These are phyloP conservation scores for Euwallacea similis DNA, from an alignment of 1,140 invertebrate species.

Conservation along the genomic window DNA sequence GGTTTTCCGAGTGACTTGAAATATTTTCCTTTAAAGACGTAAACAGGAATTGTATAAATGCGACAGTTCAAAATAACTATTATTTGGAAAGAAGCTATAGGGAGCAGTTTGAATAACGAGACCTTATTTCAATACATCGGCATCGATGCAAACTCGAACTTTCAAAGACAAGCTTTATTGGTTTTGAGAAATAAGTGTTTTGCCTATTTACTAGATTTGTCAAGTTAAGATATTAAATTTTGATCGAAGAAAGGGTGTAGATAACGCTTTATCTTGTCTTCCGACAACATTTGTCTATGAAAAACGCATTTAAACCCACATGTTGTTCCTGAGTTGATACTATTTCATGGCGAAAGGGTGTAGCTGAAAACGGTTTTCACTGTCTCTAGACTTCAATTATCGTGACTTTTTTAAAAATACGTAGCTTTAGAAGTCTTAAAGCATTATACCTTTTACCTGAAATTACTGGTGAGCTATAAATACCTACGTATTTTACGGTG, in stretches of 20 bases:
- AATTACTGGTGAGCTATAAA: not conserved
- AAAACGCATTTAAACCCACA: no score
- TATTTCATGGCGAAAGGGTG: no score
- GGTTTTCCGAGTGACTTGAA: not conserved
- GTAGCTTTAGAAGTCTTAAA: not conserved
- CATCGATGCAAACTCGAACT: not conserved
- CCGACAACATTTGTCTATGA: no score
- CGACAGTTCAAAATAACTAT: slow-evolving; percentile 5
- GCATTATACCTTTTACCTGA: slow-evolving; percentile 10
- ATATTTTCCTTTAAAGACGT: slow-evolving; percentile 6
- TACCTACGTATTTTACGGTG: not conserved
- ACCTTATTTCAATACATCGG: not conserved
- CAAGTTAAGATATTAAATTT: no score
- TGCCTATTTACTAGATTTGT: no score
- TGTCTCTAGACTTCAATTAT: not conserved
- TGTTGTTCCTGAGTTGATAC: no score
- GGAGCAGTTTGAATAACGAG: slow-evolving; percentile 1
- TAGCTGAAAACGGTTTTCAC: no score
- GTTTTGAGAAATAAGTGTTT: no score
- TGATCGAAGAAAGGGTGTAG: no score
- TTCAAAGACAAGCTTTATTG: not conserved
- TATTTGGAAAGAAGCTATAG: not conserved
- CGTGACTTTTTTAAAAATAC: slow-evolving; percentile 17
- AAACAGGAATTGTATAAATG: slow-evolving; percentile 7
- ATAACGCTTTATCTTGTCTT: no score